A percentile compares a stretch with the other conserved stretches of the same genome.
Evolutionary conservation across 2,888 invertebrate species (phyloP).

Genomic region (Xiphydria camelus): DNA sequence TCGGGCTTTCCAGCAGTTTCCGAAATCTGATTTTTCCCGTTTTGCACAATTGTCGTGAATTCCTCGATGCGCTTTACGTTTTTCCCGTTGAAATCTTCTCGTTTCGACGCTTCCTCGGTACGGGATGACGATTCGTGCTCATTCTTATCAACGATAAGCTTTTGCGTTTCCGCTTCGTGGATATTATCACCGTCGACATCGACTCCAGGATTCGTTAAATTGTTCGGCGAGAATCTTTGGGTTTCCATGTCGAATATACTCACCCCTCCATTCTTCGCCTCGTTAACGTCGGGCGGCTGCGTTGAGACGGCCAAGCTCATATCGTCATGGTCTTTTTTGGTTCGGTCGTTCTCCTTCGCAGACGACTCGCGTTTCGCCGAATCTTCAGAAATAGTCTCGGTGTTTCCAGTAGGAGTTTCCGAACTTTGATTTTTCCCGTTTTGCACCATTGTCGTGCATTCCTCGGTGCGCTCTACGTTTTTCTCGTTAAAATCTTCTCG

Average conservation of each 20-base stretch:
- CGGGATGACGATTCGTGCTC: too few relatives aligned
- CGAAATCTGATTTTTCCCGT: not conserved
- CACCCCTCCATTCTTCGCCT: not conserved
- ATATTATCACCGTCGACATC: too few relatives aligned
- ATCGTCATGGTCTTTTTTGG: not conserved
- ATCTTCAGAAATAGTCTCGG: not conserved
- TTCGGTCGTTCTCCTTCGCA: not conserved
- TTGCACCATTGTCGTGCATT: not conserved
- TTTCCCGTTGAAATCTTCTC: too few relatives aligned
- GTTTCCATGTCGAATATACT: conserved; percentile 15
- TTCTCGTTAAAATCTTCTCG: too few relatives aligned
- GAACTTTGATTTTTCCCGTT: not conserved
- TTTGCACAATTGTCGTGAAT: not conserved
- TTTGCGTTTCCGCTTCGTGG: conserved; percentile 6
- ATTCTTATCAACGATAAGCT: not conserved
- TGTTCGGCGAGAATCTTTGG: not conserved
- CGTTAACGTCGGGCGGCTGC: not conserved
- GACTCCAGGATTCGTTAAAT: conserved; percentile 2
- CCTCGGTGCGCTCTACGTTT: not conserved
- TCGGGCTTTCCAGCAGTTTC: not conserved
- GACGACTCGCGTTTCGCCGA: not conserved
- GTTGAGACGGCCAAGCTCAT: not conserved
- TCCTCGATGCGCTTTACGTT: not conserved
- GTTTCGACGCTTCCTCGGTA: too few relatives aligned
- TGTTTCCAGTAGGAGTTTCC: not conserved